Conservation (phyloP, 2,888 invertebrate genomes). For the Harpagoxenus sublaevis region DNA sequence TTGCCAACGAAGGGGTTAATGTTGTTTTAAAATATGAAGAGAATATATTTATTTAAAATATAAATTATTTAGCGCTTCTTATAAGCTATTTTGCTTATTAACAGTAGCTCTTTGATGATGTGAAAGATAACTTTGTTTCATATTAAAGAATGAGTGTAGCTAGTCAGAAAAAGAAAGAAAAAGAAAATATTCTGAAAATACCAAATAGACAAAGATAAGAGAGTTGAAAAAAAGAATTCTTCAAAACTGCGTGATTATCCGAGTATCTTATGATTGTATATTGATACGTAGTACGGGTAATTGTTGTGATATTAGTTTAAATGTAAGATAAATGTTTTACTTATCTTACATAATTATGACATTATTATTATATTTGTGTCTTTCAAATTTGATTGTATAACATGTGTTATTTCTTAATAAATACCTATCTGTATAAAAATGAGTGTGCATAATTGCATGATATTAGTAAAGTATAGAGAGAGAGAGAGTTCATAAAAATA, state of each 20-base stretch:
- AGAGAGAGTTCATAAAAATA: neutral
- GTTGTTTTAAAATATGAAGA: neutral
- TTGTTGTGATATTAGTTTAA: constrained; percentile 19
- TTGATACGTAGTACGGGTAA: neutral
- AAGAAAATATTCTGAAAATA: neutral
- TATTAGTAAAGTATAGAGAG: neutral
- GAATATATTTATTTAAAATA: neutral
- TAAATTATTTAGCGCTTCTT: neutral
- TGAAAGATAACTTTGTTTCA: neutral
- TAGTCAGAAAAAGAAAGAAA: neutral
- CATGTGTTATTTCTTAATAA: constrained; percentile 6
- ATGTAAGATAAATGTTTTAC: neutral
- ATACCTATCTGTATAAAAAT: neutral
- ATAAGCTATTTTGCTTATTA: neutral
- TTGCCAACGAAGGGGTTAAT: too few relatives aligned
- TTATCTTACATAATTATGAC: neutral
- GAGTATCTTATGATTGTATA: neutral
- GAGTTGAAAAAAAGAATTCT: neutral
- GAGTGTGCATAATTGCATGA: neutral
- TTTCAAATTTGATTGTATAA: neutral
- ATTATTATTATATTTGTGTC: neutral
- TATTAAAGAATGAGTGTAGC: neutral
- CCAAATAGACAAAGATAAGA: neutral
- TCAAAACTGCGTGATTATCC: neutral
- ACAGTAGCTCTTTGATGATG: neutral